Conservation (phyloP, 1,140 invertebrate species). For the Drosophila suzukii region DNA sequence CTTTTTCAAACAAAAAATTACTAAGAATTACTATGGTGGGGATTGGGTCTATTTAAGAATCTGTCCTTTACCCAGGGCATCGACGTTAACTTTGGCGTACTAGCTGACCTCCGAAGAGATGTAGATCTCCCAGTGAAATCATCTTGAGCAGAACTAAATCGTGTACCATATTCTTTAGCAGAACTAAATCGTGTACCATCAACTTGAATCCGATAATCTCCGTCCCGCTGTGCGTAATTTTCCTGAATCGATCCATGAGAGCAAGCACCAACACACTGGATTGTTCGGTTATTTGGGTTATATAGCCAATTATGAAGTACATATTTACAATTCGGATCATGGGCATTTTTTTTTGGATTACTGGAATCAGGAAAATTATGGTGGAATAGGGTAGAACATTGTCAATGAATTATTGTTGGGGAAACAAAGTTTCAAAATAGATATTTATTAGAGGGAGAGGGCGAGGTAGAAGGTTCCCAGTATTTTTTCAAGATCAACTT, state of each 20-base stretch:
- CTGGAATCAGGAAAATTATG: constrained; percentile 58
- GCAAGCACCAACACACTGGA: constrained; percentile 12
- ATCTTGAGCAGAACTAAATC: background rate
- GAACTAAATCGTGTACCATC: background rate
- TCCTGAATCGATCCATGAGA: constrained; percentile 14
- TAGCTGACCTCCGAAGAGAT: background rate
- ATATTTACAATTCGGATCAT: constrained; percentile 52
- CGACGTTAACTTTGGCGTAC: background rate
- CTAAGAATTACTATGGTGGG: constrained; percentile 26
- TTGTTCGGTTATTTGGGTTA: constrained; percentile 30
- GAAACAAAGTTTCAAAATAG: constrained; percentile 29
- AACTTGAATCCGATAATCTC: background rate
- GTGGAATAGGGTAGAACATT: constrained; percentile 14
- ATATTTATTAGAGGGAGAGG: constrained; percentile 6
- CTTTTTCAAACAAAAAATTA: constrained; percentile 43
- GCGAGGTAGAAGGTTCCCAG: constrained; percentile 10
- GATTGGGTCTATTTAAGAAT: background rate
- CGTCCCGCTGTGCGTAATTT: background rate
- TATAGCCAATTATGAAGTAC: constrained; percentile 25
- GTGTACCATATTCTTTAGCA: background rate
- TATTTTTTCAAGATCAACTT: constrained; percentile 77
- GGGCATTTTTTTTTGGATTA: constrained; percentile 54
- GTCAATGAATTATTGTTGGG: constrained; percentile 36
- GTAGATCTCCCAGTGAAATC: background rate
- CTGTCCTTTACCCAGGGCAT: constrained; percentile 1